Conservation (phyloP, 1,140 invertebrate species). For the Platyscapa corneri region DNA sequence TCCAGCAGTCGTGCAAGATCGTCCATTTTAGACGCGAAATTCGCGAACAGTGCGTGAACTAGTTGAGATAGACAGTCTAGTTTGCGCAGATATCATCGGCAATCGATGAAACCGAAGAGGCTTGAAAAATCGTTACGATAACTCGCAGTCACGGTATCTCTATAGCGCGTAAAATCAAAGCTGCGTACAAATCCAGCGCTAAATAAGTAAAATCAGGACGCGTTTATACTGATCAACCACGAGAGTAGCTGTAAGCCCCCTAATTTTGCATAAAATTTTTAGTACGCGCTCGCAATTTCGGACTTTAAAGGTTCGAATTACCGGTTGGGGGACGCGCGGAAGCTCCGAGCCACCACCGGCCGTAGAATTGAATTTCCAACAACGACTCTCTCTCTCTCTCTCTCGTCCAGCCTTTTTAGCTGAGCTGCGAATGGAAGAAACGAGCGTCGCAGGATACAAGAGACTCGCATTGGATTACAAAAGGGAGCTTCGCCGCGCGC, state of each 20-base stretch:
- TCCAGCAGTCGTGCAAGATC: too few species aligned
- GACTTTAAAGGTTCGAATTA: slow-evolving; percentile 5
- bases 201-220: not conserved
- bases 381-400: too few species aligned
- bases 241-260: not conserved
- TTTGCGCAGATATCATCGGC: too few species aligned
- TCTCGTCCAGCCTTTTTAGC: not conserved
- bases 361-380: slow-evolving; percentile 7
- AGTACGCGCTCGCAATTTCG: not conserved
- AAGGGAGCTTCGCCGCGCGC: not conserved
- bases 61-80: too few species aligned
- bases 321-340: not conserved
- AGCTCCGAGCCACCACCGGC: not conserved
- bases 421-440: not conserved
- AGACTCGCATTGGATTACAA: not conserved
- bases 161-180: not conserved
- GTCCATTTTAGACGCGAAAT: too few species aligned
- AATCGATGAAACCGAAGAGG: too few species aligned
- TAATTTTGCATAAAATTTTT: not conserved
- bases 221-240: not conserved
- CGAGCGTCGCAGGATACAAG: too few species aligned
- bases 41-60: too few species aligned
- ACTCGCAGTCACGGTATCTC: too few species aligned
- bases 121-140: too few species aligned
- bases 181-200: not conserved